phyloP scores from a whole-genome alignment of 2,888 invertebrate genomes.

The Prosapia bicincta region DNA sequence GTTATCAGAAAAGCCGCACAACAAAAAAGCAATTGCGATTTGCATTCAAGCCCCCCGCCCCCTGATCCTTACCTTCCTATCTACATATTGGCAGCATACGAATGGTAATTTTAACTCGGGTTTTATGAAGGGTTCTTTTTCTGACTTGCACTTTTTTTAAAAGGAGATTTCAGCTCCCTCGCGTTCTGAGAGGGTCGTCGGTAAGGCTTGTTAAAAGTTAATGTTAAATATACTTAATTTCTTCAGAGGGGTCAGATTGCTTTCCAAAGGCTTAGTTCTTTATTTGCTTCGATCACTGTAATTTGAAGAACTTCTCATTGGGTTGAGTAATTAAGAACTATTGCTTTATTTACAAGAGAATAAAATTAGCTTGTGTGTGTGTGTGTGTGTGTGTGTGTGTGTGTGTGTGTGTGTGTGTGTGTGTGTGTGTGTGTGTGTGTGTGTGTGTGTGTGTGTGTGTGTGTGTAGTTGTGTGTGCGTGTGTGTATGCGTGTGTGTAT shows the following conservation, averaged over 20 bases:
- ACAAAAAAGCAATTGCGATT: slow-evolving; percentile 18
- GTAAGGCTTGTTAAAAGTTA: slow-evolving; percentile 12
- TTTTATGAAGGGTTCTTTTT: slow-evolving; percentile 29
- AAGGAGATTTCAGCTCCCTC: slow-evolving; percentile 20
- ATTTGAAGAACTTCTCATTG: neutral
- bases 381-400: too few species aligned
- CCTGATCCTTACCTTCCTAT: slow-evolving; percentile 1
- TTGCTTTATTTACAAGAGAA: neutral
- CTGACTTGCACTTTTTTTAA: slow-evolving; percentile 17
- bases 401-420: too few species aligned
- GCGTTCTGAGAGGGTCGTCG: neutral
- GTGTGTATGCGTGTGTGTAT: too few species aligned
- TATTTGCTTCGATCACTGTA: neutral
- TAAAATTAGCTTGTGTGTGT: too few species aligned
- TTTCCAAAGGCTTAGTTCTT: neutral
- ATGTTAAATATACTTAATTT: slow-evolving; percentile 19
- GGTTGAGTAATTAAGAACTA: neutral
- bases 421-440: too few species aligned
- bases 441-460: too few species aligned
- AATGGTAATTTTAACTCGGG: slow-evolving; percentile 36
- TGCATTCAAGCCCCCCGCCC: slow-evolving; percentile 8
- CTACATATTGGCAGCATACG: slow-evolving; percentile 30
- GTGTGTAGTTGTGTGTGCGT: too few species aligned
- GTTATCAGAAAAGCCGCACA: slow-evolving; percentile 1
- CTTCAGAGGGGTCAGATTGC: neutral